phyloP scores from a whole-genome alignment of 2,113 vertebrate genomes.

The Alexandromys fortis region DNA sequence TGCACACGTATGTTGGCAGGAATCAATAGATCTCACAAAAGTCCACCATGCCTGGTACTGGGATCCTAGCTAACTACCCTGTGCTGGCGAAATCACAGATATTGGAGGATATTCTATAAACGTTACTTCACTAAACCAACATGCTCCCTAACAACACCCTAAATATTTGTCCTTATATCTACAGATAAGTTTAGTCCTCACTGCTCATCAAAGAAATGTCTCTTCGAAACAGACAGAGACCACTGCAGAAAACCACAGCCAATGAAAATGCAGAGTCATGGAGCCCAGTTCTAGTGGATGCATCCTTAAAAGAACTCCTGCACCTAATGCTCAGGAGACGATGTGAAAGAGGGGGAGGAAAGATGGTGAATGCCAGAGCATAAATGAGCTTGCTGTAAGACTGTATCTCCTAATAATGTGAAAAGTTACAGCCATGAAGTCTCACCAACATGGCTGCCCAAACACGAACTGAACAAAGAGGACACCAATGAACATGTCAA shows the following conservation, averaged over 20 bases:
- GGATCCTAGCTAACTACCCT: background rate
- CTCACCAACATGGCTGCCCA: background rate
- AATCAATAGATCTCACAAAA: background rate
- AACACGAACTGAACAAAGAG: background rate
- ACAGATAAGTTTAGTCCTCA: background rate
- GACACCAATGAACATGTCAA: background rate
- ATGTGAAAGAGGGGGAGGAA: background rate
- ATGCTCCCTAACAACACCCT: background rate
- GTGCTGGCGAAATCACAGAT: background rate
- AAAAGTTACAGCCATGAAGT: background rate
- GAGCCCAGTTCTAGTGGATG: background rate
- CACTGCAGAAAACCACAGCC: background rate
- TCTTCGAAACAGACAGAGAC: background rate
- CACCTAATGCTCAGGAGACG: background rate
- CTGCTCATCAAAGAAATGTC: background rate
- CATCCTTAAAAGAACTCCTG: background rate
- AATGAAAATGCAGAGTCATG: background rate
- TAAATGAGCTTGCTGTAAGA: background rate
- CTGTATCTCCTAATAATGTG: background rate
- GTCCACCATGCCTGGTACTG: background rate
- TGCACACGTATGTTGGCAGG: background rate
- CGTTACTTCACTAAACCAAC: background rate
- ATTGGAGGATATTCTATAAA: background rate
- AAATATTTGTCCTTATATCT: background rate
- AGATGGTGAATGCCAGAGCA: background rate